These are phyloP conservation scores for Myotis daubentonii DNA, from an alignment of 2,797 vertebrate genomes.

Conservation along the genomic window DNA sequence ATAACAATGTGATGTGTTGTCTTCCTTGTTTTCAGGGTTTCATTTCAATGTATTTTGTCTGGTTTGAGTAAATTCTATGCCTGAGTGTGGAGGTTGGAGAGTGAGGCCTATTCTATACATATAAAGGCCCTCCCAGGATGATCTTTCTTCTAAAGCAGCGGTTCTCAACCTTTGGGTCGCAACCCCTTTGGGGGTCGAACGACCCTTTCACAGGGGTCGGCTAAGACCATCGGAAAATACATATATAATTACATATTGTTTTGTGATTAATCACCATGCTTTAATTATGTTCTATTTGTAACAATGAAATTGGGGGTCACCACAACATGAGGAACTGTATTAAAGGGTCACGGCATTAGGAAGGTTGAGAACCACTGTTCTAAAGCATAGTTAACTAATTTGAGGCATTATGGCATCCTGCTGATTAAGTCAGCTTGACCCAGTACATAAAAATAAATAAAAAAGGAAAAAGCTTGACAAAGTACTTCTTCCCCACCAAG, in stretches of 20 bases:
- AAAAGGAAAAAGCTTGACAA: background rate
- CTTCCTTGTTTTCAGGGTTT: background rate
- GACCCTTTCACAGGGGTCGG: too few species aligned
- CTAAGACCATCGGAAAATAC: too few species aligned
- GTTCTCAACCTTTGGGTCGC: too few species aligned
- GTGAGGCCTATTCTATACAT: background rate
- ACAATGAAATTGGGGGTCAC: too few species aligned
- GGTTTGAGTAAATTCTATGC: background rate
- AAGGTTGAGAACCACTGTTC: too few species aligned
- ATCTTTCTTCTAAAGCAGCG: background rate
- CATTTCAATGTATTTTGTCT: background rate
- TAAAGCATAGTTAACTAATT: background rate
- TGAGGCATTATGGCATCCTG: background rate
- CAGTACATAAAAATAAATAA: background rate
- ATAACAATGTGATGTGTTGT: background rate
- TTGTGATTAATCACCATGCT: too few species aligned
- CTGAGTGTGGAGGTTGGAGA: background rate
- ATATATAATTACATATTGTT: too few species aligned
- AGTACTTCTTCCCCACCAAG: background rate
- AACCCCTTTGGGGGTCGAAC: too few species aligned
- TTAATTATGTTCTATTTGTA: too few species aligned
- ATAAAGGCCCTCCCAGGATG: background rate
- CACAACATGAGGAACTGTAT: too few species aligned
- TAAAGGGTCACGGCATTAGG: too few species aligned
- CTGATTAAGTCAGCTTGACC: background rate